Base-by-base conservation (phyloP, 2,113 vertebrate genomes). In the Pleuronectes platessa region DNA sequence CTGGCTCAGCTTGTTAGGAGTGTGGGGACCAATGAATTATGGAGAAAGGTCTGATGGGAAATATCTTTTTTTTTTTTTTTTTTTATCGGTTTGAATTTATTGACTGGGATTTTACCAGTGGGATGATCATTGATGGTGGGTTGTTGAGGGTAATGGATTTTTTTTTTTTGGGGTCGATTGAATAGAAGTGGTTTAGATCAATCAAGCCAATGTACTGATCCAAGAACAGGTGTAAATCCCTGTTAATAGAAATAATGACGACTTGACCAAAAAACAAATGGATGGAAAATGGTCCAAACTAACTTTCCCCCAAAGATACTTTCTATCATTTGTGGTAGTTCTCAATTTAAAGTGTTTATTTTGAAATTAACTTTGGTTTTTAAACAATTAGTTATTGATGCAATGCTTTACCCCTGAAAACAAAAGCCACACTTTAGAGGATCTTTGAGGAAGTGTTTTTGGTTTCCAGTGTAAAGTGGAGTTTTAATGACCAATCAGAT, bases 11-110 rank as follows among this genome's bases (percentile, higher is more conserved):
- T 84, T 51, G 81, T 78, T 68, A 53, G 53, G 27, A n/a, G 9
- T 0, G 53, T 0, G 0, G 21, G 55, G 26, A 54, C 53, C 26
- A 21, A 26, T 62, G 23, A 54, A 62, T 51, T 23, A 11, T 14
- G 21, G 24, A 53, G 1, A 1, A 1, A 20, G 24, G 42, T 18
- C 81, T 78, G 63, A 45, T 51, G 79, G 67, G 77, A 76, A 42
- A 42, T 42, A 42, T 42, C 65, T 20, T 0, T 18, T 61, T 68
- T 0, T n/a, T 18, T 61, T 68, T 0, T n/a, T 61, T 18, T 68
- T 66, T 49, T 60, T 67, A 55, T 60, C 17, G 62, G 15, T 5
- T 3, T 1, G 49, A 45, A 37, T 70, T 69, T 78, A 84, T 81
- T 55, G 63, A 87, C 74, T 26, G 8, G 7, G 13, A 42, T 54